Evolutionary conservation across 2,888 invertebrate species (phyloP).

Genomic region (Coelinius sp.): DNA sequence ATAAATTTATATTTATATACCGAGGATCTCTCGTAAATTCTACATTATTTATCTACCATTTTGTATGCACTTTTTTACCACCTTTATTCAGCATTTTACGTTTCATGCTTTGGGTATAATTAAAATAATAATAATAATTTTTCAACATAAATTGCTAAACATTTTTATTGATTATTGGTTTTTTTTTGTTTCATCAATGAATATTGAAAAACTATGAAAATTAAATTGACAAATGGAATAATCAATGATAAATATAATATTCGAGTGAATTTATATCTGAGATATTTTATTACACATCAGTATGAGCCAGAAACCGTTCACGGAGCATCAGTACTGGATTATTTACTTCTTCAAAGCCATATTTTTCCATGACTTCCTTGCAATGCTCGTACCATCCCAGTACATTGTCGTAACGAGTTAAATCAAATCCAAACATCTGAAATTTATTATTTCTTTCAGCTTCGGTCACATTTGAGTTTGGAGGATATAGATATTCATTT

Average conservation of each 20-base stretch:
- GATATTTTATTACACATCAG: slow-evolving; percentile 43
- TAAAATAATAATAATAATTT: neutral
- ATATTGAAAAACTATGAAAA: neutral
- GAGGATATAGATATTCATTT: too few relatives aligned
- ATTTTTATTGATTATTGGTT: neutral
- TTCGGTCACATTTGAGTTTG: neutral
- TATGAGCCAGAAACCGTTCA: slow-evolving; percentile 53
- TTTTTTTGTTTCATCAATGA: neutral
- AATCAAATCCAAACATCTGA: slow-evolving; percentile 74
- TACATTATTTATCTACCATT: slow-evolving; percentile 3
- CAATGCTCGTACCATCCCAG: slow-evolving; percentile 78
- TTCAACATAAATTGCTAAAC: neutral
- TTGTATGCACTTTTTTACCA: neutral
- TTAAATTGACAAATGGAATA: neutral
- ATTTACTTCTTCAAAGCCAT: slow-evolving; percentile 76
- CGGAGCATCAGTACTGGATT: slow-evolving; percentile 53
- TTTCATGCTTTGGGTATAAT: neutral
- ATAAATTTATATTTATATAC: slow-evolving; percentile 9
- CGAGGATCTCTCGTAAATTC: neutral
- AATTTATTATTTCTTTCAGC: slow-evolving; percentile 19
- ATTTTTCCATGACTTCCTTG: slow-evolving; percentile 77
- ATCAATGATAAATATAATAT: neutral
- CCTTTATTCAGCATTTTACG: neutral
- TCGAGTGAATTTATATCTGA: neutral
- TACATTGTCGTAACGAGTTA: slow-evolving; percentile 74